phyloP scores from a whole-genome alignment of 2,113 vertebrate species.

The Heliornis fulica region DNA sequence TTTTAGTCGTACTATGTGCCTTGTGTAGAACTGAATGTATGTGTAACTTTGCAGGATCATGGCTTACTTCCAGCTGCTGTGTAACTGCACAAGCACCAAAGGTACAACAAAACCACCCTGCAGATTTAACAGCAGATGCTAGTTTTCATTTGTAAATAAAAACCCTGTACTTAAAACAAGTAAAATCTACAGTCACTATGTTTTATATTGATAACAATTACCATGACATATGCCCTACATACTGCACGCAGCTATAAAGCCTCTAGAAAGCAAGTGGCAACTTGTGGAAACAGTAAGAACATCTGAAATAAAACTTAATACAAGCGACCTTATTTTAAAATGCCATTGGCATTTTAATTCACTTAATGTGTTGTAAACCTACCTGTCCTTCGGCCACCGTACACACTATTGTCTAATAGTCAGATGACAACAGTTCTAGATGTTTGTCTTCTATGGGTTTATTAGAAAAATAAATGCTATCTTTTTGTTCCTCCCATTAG shows the following conservation, averaged over 20 bases:
- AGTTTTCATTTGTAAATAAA: not conserved
- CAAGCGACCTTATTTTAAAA: not conserved
- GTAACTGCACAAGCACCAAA: not conserved
- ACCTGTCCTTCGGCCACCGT: conserved; percentile 63
- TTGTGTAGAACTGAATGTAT: not conserved
- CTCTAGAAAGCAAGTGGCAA: not conserved
- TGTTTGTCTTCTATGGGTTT: not conserved
- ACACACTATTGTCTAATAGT: conserved; percentile 30
- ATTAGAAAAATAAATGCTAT: conserved; percentile 36
- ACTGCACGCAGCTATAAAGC: not conserved
- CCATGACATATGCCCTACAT: not conserved
- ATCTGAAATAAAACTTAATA: not conserved
- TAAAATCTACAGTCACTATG: not conserved
- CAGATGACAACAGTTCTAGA: conserved; percentile 44
- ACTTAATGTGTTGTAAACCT: conserved; percentile 47
- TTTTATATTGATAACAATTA: not conserved
- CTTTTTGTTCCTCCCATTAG: conserved; percentile 35
- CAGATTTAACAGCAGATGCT: not conserved
- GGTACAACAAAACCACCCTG: not conserved
- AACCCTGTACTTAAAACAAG: not conserved
- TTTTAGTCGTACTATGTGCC: not conserved
- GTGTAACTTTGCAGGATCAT: not conserved
- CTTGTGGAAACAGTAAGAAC: not conserved
- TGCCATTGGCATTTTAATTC: not conserved
- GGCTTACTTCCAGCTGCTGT: not conserved